Percentiles rank a stretch among this genome's conserved stretches.
Conservation (phyloP, 2,797 vertebrate genomes). For the Arrhamphus sclerolepis region DNA sequence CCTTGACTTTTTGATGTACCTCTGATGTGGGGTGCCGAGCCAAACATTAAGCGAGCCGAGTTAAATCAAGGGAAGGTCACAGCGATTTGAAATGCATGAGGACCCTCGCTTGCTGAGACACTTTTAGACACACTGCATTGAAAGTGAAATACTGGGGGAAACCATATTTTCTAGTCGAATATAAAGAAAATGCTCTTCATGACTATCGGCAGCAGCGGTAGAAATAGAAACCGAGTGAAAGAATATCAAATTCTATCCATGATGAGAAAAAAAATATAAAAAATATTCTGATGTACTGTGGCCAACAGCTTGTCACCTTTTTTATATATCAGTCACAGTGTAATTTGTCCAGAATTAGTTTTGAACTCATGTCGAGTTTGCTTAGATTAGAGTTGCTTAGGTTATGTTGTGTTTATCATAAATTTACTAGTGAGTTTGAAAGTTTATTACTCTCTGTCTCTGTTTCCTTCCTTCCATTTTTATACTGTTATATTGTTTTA, state of each 20-base stretch:
- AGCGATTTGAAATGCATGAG: slow-evolving; percentile 78
- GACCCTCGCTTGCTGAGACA: slow-evolving; percentile 56
- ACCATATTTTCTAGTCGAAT: slow-evolving; percentile 69
- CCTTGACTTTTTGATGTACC: slow-evolving; percentile 33
- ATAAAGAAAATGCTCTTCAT: slow-evolving; percentile 43
- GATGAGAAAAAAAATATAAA: slow-evolving; percentile 32
- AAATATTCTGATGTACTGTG: slow-evolving; percentile 24
- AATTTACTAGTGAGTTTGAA: slow-evolving; percentile 18
- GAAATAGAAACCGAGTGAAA: slow-evolving; percentile 50
- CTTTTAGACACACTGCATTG: slow-evolving; percentile 73
- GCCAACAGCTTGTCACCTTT: slow-evolving; percentile 9
- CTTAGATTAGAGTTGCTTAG: no score
- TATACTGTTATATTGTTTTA: slow-evolving; percentile 48
- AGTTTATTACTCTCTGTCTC: slow-evolving; percentile 32
- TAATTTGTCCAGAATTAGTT: no score
- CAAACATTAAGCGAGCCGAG: slow-evolving; percentile 44
- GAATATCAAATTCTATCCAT: slow-evolving; percentile 26
- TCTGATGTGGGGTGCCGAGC: slow-evolving; percentile 37
- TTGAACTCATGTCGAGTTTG: no score
- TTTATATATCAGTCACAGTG: no score
- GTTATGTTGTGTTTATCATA: no score
- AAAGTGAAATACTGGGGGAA: slow-evolving; percentile 74
- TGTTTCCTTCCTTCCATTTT: slow-evolving; percentile 37
- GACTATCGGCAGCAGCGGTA: slow-evolving; percentile 38
- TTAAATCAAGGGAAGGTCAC: slow-evolving; percentile 70